Evolutionary conservation across 2,113 vertebrate species (phyloP), one percentile per base, ranked within the genome.

Genomic region (Coturnix japonica): DNA sequence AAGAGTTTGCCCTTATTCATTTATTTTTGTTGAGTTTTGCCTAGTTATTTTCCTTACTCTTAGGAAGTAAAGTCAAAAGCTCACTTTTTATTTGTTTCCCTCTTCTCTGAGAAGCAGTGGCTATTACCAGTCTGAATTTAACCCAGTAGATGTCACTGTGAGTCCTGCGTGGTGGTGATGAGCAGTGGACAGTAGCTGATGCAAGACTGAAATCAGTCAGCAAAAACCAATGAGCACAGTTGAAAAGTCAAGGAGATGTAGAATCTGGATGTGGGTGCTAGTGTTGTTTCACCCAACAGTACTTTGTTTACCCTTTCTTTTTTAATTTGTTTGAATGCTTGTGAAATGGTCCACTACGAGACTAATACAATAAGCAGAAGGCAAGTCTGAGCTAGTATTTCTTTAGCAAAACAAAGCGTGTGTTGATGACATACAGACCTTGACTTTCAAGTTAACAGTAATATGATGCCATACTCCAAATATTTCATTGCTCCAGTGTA

Each of bases 71-170:
- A 79, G 20, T 69, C 44, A 53, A 53, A 86, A 79, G 5, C 81
- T 33, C 64, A 13, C 5, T 20, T 21, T 43, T 35, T 49, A 8
- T 37, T 57, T 71, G 30, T 60, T 49, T 49, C 6, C 9, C 76
- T 85, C 2, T 0, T 81, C 57, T 90, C 43, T 33, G 26, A 43
- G 67, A 49, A 56, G 46, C 49, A 3, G 41, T n/a, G 30, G 30
- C 37, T 53, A 26, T 72, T 31, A 81, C 57, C 9, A 79, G 21
- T 66, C 19, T 89, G 23, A 57, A 31, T 46, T 90, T 89, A 43
- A 84, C 97, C 96, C 97, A 98, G 97, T 66, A 98, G 97, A 95
- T 97, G 97, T 97, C 97, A 91, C 95, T 97, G 80, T 94, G 90
- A 86, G 95, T 87, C 94, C 91, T 95, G 56, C 95, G 80, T 69